A percentile compares a stretch with the other conserved stretches of the same genome.
Evolutionary conservation across 1,140 invertebrate species (phyloP).

Genomic region (Pemphigus obesinymphae): DNA sequence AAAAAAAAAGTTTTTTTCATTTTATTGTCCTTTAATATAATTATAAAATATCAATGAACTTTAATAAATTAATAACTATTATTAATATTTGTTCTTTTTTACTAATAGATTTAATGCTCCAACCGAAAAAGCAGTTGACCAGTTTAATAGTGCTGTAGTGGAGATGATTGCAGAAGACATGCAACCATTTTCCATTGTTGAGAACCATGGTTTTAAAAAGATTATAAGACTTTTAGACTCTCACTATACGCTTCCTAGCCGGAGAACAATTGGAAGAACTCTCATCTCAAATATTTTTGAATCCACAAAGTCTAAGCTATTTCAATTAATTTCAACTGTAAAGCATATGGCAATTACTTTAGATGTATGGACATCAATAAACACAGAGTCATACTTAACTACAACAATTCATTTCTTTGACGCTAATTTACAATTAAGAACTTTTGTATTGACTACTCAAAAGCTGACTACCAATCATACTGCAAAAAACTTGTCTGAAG

Average conservation of each 20-base stretch:
- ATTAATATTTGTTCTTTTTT: background rate
- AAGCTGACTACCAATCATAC: background rate
- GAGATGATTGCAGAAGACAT: conserved; percentile 14
- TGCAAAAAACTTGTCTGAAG: background rate
- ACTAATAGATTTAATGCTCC: background rate
- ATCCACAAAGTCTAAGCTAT: background rate
- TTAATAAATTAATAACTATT: too few relatives aligned
- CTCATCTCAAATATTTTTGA: background rate
- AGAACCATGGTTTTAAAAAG: background rate
- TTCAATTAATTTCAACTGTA: background rate
- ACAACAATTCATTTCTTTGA: background rate
- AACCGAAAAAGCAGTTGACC: background rate
- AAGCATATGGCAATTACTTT: background rate
- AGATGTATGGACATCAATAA: background rate
- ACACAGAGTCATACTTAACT: background rate
- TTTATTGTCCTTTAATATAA: too few relatives aligned
- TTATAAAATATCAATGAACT: background rate
- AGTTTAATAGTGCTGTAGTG: background rate
- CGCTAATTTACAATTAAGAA: background rate
- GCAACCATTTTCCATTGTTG: background rate
- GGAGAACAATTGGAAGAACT: background rate
- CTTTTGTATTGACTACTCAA: background rate
- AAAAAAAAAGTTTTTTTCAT: too few relatives aligned
- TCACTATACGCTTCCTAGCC: background rate
- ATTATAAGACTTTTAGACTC: background rate